Conservation (phyloP, 2,888 invertebrate species). For the Carcina quercana region DNA sequence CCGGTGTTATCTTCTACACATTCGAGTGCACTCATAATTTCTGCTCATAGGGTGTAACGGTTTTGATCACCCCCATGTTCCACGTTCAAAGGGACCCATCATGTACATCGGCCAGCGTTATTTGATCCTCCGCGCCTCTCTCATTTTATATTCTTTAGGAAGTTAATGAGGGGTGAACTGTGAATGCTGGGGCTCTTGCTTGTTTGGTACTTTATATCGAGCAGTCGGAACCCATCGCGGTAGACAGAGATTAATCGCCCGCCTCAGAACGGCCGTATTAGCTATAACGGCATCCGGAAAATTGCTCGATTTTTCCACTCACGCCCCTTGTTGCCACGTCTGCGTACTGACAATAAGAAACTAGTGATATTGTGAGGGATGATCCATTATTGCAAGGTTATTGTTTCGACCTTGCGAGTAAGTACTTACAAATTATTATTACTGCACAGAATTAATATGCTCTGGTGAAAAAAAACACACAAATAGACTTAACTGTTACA, state of each 20-base stretch:
- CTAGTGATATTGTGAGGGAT: slow-evolving; percentile 38
- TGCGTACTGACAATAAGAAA: slow-evolving; percentile 50
- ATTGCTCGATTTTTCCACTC: slow-evolving; percentile 63
- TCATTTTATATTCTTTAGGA: slow-evolving; percentile 18
- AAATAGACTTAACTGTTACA: too few species aligned
- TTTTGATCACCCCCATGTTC: slow-evolving; percentile 37
- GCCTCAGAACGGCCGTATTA: slow-evolving; percentile 58
- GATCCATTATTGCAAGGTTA: slow-evolving; percentile 16
- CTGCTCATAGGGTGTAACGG: slow-evolving; percentile 32
- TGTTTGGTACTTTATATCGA: slow-evolving; percentile 48
- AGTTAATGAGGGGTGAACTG: slow-evolving; percentile 36
- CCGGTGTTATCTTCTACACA: slow-evolving; percentile 37
- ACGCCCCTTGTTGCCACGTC: slow-evolving; percentile 51
- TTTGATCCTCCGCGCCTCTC: slow-evolving; percentile 23
- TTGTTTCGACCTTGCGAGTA: too few species aligned
- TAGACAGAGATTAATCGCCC: slow-evolving; percentile 66
- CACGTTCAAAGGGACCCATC: slow-evolving; percentile 36
- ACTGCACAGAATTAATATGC: too few species aligned
- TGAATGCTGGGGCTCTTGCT: slow-evolving; percentile 36
- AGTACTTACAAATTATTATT: too few species aligned
- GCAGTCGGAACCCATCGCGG: slow-evolving; percentile 52
- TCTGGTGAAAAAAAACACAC: too few species aligned
- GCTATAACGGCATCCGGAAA: slow-evolving; percentile 67
- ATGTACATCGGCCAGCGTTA: slow-evolving; percentile 29
- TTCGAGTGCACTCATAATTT: slow-evolving; percentile 46